Percentiles rank a stretch among this genome's conserved stretches.
phyloP scores from a whole-genome alignment of 2,113 vertebrate species.

The Eurystomus gularis region DNA sequence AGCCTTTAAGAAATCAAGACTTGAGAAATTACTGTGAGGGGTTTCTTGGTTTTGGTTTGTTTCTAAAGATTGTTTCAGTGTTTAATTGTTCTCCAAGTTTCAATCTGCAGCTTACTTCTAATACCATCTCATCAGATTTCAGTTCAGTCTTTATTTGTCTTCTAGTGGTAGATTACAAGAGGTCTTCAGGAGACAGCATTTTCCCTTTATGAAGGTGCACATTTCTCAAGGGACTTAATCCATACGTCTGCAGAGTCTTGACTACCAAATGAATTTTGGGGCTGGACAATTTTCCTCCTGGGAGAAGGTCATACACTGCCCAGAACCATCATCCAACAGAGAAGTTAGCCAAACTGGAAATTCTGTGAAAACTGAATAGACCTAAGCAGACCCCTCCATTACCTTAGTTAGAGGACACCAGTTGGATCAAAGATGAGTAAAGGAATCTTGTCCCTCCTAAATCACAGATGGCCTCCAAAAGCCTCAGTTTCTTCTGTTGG shows the following conservation, averaged over 20 bases:
- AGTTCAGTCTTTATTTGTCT: not conserved
- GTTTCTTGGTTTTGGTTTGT: not conserved
- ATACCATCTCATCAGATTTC: not conserved
- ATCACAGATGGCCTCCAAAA: not conserved
- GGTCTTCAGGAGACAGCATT: not conserved
- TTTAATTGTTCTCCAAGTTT: not conserved
- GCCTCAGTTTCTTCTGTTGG: not conserved
- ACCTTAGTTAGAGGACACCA: not conserved
- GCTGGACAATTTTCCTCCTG: not conserved
- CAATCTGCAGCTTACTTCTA: not conserved
- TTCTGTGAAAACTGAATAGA: not conserved
- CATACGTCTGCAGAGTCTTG: not conserved
- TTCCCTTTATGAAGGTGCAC: not conserved
- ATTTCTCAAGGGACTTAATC: not conserved
- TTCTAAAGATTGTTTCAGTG: not conserved
- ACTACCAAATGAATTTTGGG: not conserved
- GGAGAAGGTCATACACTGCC: not conserved
- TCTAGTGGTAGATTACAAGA: not conserved
- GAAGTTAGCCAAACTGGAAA: not conserved
- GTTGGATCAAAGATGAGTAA: not conserved
- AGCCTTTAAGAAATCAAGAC: not conserved
- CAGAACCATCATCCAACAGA: accelerated
- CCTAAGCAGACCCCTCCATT: not conserved
- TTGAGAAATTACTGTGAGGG: not conserved
- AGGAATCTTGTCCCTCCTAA: not conserved